These are phyloP conservation scores for Oreochromis mossambicus DNA, from an alignment of 2,797 vertebrate genomes.

Conservation along the genomic window DNA sequence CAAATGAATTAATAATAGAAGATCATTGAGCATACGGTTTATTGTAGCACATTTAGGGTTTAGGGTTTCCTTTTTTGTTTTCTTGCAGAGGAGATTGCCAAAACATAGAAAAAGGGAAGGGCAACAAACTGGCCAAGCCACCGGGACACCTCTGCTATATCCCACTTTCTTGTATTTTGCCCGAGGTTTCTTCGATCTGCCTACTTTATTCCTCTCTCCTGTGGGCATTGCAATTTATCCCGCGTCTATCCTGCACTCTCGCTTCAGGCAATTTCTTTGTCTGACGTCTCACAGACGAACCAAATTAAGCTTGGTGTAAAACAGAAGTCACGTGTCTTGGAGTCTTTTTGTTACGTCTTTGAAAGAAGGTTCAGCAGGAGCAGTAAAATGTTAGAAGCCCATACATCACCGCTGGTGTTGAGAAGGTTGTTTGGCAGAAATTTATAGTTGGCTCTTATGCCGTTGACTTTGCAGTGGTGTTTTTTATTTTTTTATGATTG, in stretches of 20 bases:
- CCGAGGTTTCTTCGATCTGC: constrained; percentile 36
- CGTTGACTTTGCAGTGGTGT: constrained; percentile 31
- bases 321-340: neutral
- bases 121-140: constrained; percentile 7
- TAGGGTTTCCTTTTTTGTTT: neutral
- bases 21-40: neutral
- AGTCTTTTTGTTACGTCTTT: neutral
- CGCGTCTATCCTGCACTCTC: neutral
- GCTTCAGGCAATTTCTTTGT: constrained; percentile 4
- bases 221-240: constrained; percentile 28
- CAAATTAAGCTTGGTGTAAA: constrained; percentile 11
- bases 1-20: neutral
- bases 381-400: neutral
- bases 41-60: neutral
- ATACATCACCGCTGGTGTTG: neutral
- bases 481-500: constrained; percentile 31
- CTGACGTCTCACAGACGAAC: constrained; percentile 1
- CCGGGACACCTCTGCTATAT: neutral
- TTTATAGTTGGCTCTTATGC: constrained; percentile 6
- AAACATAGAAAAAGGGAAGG: neutral
- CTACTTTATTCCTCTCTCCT: constrained; percentile 29
- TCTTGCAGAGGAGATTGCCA: neutral
- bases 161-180: constrained; percentile 35
- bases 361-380: neutral
- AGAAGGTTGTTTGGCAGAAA: constrained; percentile 1